Base-by-base conservation (phyloP, 2,888 invertebrate genomes). In the Candidula unifasciata region DNA sequence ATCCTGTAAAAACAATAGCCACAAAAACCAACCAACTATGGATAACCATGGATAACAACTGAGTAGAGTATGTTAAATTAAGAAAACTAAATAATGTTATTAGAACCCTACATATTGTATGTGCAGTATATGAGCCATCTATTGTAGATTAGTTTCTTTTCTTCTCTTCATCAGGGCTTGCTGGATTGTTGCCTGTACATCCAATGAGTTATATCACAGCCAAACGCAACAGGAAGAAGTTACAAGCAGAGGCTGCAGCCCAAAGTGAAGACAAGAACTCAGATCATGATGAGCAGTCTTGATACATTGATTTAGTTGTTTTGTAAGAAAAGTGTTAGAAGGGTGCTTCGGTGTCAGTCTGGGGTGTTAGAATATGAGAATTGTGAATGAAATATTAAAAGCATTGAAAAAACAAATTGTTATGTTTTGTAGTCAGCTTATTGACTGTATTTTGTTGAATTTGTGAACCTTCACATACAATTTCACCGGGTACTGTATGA, bases 181-280 rank as follows among this genome's bases (percentile, higher is more conserved):
- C 96, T 74, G 98, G 98, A 3, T 96, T 97, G 91, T 95, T 96
- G 79, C 98, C 98, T 0, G 96, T 98, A 87, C 97, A 97, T 93
- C 98, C 98, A 0, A 95, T 95, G 78, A 96, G 96, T 0, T 97
- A 96, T 90, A 96, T 97, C 95, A 95, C 93, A 1, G 97, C 97
- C 16, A 90, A 91, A 86, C 88, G 93, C 86, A 90, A 89, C 77
- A 87, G 89, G 69, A 84, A 89, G 64, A 88, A 88, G 69, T 80
- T 85, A 52, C 86, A 85, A 69, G 84, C 88, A 68, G 85, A 86
- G 79, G 82, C 77, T 54, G 27, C 44, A 73, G 80, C 54, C 30
- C 33, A 71, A 27, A n/a, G 27, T 57, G 52, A 52, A 68, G 30
- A 80, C 18, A 44, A 68, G 2, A 18, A 27, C 13, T 16, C n/a